Evolutionary conservation across 2,797 vertebrate species (phyloP).

Genomic region (Tapera naevia): DNA sequence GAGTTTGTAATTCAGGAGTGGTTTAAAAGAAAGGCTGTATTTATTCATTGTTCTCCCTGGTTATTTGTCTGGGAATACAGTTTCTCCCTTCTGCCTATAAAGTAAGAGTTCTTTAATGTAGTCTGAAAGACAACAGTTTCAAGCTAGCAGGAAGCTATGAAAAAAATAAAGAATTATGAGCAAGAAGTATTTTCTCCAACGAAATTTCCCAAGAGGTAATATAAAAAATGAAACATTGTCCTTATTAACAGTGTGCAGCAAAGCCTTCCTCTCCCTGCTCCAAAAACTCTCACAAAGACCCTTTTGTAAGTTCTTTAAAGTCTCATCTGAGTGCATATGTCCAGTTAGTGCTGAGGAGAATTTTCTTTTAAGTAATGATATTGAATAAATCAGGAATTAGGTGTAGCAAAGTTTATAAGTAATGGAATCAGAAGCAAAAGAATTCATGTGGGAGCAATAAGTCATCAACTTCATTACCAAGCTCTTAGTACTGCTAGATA

Average conservation of each 20-base stretch:
- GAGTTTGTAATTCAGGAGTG: constrained; percentile 18
- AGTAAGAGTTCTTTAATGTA: constrained; percentile 34
- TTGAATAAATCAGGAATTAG: background rate
- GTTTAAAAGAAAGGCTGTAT: constrained; percentile 4
- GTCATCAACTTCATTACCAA: background rate
- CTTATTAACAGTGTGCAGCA: constrained; percentile 26
- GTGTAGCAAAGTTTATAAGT: background rate
- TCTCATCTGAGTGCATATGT: background rate
- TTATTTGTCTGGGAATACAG: constrained; percentile 54
- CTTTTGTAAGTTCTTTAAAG: constrained; percentile 34
- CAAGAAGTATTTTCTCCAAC: background rate
- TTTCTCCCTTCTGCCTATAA: constrained; percentile 21
- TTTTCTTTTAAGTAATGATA: background rate
- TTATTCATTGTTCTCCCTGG: constrained; percentile 30
- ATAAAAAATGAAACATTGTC: constrained; percentile 25
- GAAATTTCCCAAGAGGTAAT: constrained; percentile 43
- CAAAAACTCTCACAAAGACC: background rate
- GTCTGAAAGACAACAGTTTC: constrained; percentile 26
- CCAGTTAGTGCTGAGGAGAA: background rate
- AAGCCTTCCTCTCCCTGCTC: background rate
- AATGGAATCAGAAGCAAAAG: background rate
- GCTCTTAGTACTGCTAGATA: background rate
- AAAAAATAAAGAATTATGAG: constrained; percentile 53
- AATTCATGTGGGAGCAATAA: background rate
- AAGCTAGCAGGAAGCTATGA: background rate